Percentiles rank a stretch among this genome's conserved stretches.
These are phyloP conservation scores for Oceanodroma tethys DNA, from an alignment of 2,113 vertebrate species.

Conservation along the genomic window DNA sequence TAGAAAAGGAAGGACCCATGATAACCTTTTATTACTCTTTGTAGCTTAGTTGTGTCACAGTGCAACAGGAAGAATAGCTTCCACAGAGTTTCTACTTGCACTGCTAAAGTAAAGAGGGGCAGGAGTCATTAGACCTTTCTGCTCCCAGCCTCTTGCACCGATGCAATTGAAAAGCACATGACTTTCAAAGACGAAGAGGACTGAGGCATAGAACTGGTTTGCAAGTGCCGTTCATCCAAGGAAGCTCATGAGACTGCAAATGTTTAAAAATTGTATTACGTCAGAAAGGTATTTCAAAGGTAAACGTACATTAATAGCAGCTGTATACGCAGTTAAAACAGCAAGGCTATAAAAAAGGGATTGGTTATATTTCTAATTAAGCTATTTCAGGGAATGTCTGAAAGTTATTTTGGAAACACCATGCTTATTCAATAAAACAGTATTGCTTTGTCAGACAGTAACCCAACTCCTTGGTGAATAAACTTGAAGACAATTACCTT, in stretches of 20 bases:
- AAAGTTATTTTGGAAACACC: slow-evolving; percentile 13
- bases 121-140: neutral
- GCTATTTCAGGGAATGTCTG: neutral
- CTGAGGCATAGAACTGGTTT: neutral
- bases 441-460: neutral
- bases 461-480: neutral
- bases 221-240: neutral
- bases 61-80: neutral
- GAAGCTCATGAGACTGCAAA: neutral
- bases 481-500: slow-evolving; percentile 5
- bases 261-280: neutral
- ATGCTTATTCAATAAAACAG: neutral
- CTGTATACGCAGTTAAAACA: neutral
- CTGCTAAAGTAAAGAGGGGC: neutral
- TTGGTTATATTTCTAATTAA: neutral
- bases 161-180: neutral
- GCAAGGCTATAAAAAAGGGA: neutral
- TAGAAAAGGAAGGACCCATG: neutral
- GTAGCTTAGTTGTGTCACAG: neutral
- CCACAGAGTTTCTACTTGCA: neutral
- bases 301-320: neutral
- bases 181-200: neutral
- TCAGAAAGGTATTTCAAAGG: slow-evolving; percentile 15
- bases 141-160: neutral
- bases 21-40: neutral